Conservation (phyloP, 2,113 vertebrate species). For the Athene cunicularia region DNA sequence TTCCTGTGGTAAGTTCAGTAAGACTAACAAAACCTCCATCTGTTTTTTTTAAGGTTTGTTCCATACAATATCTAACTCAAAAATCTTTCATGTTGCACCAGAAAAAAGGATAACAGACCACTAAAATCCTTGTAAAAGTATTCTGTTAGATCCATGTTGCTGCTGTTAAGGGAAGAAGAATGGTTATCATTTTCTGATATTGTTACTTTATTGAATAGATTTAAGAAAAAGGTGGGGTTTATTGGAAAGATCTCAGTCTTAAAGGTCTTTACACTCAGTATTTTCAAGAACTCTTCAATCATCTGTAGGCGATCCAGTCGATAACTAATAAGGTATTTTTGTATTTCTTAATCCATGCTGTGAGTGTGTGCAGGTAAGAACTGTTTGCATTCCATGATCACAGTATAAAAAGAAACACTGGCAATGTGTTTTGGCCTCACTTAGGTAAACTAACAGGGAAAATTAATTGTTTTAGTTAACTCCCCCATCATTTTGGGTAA, state of each 20-base stretch:
- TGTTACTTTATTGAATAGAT: not conserved
- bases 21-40: not conserved
- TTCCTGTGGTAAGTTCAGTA: conserved; percentile 35
- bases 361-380: not conserved
- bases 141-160: not conserved
- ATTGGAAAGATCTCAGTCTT: not conserved
- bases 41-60: not conserved
- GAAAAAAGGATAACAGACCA: conserved; percentile 5
- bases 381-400: not conserved
- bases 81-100: not conserved
- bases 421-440: not conserved
- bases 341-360: not conserved
- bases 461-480: not conserved
- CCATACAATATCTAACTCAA: not conserved
- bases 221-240: not conserved
- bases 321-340: not conserved
- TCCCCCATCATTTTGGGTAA: not conserved
- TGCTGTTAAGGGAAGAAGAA: not conserved
- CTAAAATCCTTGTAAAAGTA: conserved; percentile 4
- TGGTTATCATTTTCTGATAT: not conserved
- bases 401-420: not conserved
- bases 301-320: not conserved
- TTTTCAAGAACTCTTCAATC: not conserved
- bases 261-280: not conserved
- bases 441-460: not conserved